Percentiles rank a stretch among this genome's conserved stretches.
Evolutionary conservation across 2,888 invertebrate genomes (phyloP).

Genomic region (Stratiomys singularior): DNA sequence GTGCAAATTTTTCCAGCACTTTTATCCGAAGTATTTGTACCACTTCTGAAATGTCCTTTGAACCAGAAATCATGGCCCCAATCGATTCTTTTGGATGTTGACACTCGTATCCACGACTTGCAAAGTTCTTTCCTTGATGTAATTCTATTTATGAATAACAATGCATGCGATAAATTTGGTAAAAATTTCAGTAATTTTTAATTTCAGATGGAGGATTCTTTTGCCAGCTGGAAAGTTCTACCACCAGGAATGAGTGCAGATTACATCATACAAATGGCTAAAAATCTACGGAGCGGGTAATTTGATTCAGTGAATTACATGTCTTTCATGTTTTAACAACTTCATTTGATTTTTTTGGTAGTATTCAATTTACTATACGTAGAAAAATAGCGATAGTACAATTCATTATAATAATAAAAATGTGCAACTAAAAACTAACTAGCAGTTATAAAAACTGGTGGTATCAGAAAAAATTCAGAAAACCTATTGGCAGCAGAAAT

Average conservation of each 20-base stretch:
- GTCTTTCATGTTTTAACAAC: too few species aligned
- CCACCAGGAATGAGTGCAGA: slow-evolving; percentile 85
- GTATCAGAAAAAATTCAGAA: too few species aligned
- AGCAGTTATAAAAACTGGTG: too few species aligned
- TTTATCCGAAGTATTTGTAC: slow-evolving; percentile 79
- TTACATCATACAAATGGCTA: slow-evolving; percentile 72
- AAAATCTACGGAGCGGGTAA: slow-evolving; percentile 66
- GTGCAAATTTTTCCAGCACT: slow-evolving; percentile 76
- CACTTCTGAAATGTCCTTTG: slow-evolving; percentile 75
- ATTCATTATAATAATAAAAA: too few species aligned
- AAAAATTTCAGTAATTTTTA: not conserved
- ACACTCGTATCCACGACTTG: slow-evolving; percentile 75
- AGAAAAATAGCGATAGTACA: too few species aligned
- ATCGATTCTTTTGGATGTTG: slow-evolving; percentile 76
- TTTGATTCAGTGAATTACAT: slow-evolving; percentile 49
- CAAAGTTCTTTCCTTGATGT: slow-evolving; percentile 74
- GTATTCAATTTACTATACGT: too few species aligned
- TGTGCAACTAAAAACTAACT: too few species aligned
- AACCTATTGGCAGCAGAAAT: too few species aligned
- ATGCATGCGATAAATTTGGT: not conserved
- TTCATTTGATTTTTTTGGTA: too few species aligned
- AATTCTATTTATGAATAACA: not conserved
- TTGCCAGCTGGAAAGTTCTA: slow-evolving; percentile 86
- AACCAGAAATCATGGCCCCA: slow-evolving; percentile 80
- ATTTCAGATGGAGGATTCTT: slow-evolving; percentile 74